phyloP scores from a whole-genome alignment of 2,113 vertebrate genomes.

The Panurus biarmicus region DNA sequence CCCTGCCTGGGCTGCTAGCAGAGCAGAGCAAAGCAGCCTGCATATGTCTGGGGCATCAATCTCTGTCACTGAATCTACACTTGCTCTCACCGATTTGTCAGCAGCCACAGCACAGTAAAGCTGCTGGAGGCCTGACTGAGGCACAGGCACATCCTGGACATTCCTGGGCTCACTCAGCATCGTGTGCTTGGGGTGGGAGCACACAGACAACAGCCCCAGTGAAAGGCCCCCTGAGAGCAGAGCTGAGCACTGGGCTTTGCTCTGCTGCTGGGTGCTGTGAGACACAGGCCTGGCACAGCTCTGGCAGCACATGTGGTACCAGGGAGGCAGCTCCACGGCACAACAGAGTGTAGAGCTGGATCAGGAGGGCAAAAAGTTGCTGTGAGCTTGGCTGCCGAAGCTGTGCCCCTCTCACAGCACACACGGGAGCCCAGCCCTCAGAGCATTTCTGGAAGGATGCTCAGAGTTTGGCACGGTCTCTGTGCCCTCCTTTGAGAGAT shows the following conservation, averaged over 20 bases:
- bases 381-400: not conserved
- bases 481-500: not conserved
- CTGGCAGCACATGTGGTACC: not conserved
- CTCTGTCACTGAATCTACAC: not conserved
- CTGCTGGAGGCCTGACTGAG: not conserved
- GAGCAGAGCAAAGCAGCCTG: not conserved
- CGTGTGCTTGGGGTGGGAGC: rapidly evolving
- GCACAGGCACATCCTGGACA: not conserved
- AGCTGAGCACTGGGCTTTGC: not conserved
- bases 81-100: not conserved
- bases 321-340: rapidly evolving
- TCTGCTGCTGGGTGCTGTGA: rapidly evolving
- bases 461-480: not conserved
- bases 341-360: rapidly evolving
- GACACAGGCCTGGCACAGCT: not conserved
- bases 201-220: not conserved
- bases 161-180: not conserved
- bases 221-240: not conserved
- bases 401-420: not conserved
- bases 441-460: not conserved
- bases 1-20: not conserved
- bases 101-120: not conserved
- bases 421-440: not conserved
- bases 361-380: not conserved
- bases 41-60: rapidly evolving